These are phyloP conservation scores for Ectemnius lituratus DNA, from an alignment of 2,888 invertebrate genomes.

Conservation along the genomic window DNA sequence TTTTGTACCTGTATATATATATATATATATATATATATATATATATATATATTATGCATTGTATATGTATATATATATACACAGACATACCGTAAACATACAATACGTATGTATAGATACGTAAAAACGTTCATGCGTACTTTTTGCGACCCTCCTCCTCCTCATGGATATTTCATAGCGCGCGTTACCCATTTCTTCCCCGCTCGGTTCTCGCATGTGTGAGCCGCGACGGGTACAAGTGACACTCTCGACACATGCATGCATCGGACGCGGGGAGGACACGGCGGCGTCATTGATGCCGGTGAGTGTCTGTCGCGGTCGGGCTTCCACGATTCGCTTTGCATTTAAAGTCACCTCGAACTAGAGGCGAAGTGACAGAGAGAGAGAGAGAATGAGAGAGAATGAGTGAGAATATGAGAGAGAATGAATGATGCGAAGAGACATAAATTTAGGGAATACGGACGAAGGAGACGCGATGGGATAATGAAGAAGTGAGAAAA, in stretches of 20 bases:
- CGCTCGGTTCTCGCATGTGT: too few species aligned
- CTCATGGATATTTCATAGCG: conserved; percentile 45
- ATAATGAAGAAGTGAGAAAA: not conserved
- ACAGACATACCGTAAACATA: too few species aligned
- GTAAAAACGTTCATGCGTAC: conserved; percentile 22
- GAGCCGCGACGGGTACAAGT: too few species aligned
- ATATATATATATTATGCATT: not conserved
- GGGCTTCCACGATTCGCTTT: conserved; percentile 36
- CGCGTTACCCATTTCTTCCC: conserved; percentile 34
- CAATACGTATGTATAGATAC: not conserved
- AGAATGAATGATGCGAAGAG: too few species aligned
- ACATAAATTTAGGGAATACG: too few species aligned
- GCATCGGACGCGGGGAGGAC: conserved; percentile 37
- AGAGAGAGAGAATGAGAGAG: not conserved
- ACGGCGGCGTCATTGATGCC: conserved; percentile 51
- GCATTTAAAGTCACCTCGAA: conserved; percentile 49
- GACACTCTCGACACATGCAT: not conserved
- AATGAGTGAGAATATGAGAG: too few species aligned
- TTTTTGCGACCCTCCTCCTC: conserved; percentile 19
- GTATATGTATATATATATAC: not conserved
- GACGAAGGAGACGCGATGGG: not conserved
- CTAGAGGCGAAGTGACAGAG: conserved; percentile 5
- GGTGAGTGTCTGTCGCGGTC: conserved; percentile 37
- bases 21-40: not conserved
- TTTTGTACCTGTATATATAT: conserved; percentile 30